Evolutionary conservation across 2,888 invertebrate species (phyloP).

Genomic region (Orthosia gracilis): DNA sequence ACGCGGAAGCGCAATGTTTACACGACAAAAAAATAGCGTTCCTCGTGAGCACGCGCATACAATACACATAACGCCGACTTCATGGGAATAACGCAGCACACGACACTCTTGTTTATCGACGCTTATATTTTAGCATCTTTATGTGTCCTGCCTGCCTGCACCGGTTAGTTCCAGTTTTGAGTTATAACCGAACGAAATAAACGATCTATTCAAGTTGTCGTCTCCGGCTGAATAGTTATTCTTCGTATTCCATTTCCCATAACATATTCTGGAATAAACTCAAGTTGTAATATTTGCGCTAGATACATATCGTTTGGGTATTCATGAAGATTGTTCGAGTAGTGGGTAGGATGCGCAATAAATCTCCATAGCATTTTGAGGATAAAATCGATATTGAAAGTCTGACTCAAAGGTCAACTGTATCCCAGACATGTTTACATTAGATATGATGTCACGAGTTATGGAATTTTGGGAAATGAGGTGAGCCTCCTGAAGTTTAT

Average conservation of each 20-base stretch:
- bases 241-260: constrained; percentile 52
- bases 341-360: constrained; percentile 35
- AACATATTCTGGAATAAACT: constrained; percentile 52
- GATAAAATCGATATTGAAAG: constrained; percentile 51
- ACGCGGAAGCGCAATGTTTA: constrained; percentile 85
- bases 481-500: constrained; percentile 57
- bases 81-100: constrained; percentile 73
- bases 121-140: constrained; percentile 63
- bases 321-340: constrained; percentile 43
- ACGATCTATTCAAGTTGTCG: constrained; percentile 57
- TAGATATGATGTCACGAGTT: constrained; percentile 64
- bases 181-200: constrained; percentile 58
- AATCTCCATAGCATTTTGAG: constrained; percentile 55
- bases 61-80: constrained; percentile 75
- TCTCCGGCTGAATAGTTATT: constrained; percentile 48
- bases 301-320: constrained; percentile 52
- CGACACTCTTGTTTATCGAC: constrained; percentile 57
- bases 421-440: constrained; percentile 66
- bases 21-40: constrained; percentile 80
- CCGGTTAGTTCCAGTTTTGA: constrained; percentile 57
- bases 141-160: constrained; percentile 44
- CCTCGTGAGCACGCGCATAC: constrained; percentile 78
- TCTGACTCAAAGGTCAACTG: constrained; percentile 67
- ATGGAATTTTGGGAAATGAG: constrained; percentile 63
- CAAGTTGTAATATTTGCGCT: constrained; percentile 48